Evolutionary conservation across 2,888 invertebrate genomes (phyloP), one percentile per base, ranked within the genome.

Genomic region (Drosophila yooni): DNA sequence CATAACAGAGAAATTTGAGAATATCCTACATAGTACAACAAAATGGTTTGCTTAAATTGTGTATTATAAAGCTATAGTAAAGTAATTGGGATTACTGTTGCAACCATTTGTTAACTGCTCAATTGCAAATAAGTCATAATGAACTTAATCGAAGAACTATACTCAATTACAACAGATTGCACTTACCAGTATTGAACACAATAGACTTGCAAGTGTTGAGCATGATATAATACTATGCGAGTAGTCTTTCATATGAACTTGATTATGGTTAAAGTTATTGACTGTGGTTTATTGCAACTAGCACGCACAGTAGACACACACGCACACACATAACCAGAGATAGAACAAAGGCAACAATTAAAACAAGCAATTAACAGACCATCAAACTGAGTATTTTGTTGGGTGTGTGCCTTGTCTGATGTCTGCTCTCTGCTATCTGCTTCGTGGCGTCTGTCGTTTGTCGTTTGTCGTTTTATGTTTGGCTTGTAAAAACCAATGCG

Each of bases 361-460:
- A 85, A 84, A 73, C 76, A 76, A 79, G 90, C 89, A 90, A 90
- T 86, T 86, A 86, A 86, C 86, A 90, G 87, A 63, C 84, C 79
- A 86, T 86, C 90, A 86, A 90, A 72, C 73, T 78, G 86, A 83
- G 81, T 88, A 86, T 88, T 72, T 80, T 70, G 77, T 76, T 70
- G 76, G 76, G 68, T 74, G 72, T 73, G 38, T 62, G 63, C 13
- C 68, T 66, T 81, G 68, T 70, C 56, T 70, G 63, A 54, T 63
- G 43, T 52, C 59, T 66, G 50, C 31, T 59, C 46, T 33, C 59
- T 66, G 64, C 52, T 65, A 38, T 46, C 33, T 58, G 33, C 40
- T 57, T 29, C 46, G 62, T 40, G 51, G 52, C 27, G 40, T 51
- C 27, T 63, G 29, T 34, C 15, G 51, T 59, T 5, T 83, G 70